Base-by-base conservation (phyloP, 2,113 vertebrate genomes). In the Melanotaenia duboulayi region DNA sequence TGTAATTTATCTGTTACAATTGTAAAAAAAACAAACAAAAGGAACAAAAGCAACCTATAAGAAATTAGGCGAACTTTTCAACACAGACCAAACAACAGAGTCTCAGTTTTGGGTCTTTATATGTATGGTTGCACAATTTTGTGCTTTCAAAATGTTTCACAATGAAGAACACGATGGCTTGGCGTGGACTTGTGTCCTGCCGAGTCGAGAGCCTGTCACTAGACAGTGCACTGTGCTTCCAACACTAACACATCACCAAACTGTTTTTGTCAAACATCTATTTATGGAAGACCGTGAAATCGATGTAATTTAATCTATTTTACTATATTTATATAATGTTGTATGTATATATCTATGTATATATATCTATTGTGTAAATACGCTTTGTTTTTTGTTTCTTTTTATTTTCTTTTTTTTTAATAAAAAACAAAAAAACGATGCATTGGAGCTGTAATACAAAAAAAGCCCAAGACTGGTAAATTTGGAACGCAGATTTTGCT, bases 301-400 rank as follows among this genome's bases (percentile, higher is more conserved):
- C 95, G 95, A 92, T 96, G 95, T 96, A 95, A 96, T 95, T 97
- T 96, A 94, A 96, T 94, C 94, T 97, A 97, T 98, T 99, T 99
- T 98, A 97, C 94, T 97, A 96, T 99, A 98, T 98, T 98, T 98
- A 97, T 98, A 95, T 91, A 71, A 81, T 87, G 88, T 73, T 92
- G 84, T 93, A 88, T 88, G 88, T 92, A 81, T 80, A 82, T 85
- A 87, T 78, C 20, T 54, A 80, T 83, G 80, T 87, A 80, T 77
- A 78, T 87, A 90, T 90, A 90, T 95, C 90, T 95, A 93, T 87
- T 75, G 92, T 91, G 84, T 96, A 96, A 82, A 93, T 90, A 92
- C 84, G 44, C 71, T 83, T 85, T 80, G 52, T 74, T 86, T 87
- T 65, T 71, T 74, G 19, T 48, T n/a, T 85, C 90, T 84, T 79